A percentile compares a stretch with the other conserved stretches of the same genome.
These are phyloP conservation scores for Pachymerium ferrugineum DNA, from an alignment of 2,888 invertebrate species.

Conservation along the genomic window DNA sequence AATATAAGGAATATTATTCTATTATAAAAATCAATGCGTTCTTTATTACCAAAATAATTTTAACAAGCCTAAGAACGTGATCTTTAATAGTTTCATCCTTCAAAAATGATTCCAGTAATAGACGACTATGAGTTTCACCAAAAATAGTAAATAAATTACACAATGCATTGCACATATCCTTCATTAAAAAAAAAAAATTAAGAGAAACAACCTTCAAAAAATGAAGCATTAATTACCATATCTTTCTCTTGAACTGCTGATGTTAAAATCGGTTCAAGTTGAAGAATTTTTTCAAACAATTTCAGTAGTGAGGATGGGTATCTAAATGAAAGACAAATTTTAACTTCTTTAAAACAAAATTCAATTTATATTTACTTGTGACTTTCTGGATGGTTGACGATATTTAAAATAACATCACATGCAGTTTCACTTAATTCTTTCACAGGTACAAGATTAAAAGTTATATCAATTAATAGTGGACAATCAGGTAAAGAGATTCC, in stretches of 20 bases:
- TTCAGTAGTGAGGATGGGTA: conserved; percentile 57
- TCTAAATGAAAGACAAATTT: conserved; percentile 39
- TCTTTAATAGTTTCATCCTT: conserved; percentile 53
- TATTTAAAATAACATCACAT: conserved; percentile 57
- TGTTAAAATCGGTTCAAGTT: conserved; percentile 51
- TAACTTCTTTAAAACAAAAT: not conserved
- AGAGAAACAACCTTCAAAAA: not conserved
- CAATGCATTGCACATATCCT: conserved; percentile 56
- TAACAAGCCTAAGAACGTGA: conserved; percentile 60
- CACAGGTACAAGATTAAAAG: conserved; percentile 45
- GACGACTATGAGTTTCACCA: conserved; percentile 64
- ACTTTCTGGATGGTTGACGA: conserved; percentile 59
- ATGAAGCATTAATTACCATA: conserved; percentile 42
- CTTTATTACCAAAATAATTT: conserved; percentile 58
- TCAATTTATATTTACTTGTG: conserved; percentile 47
- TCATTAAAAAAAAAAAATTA: conserved; percentile 37
- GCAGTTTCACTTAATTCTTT: conserved; percentile 55
- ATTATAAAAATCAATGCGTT: not conserved
- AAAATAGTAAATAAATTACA: conserved; percentile 53
- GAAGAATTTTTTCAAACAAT: conserved; percentile 57
- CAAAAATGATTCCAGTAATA: conserved; percentile 54
- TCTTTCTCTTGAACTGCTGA: conserved; percentile 45
- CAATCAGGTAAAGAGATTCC: conserved; percentile 51
- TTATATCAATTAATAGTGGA: conserved; percentile 44
- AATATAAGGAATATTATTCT: not conserved